Evolutionary conservation across 2,888 invertebrate genomes (phyloP).

Genomic region (Laspeyria flexula): DNA sequence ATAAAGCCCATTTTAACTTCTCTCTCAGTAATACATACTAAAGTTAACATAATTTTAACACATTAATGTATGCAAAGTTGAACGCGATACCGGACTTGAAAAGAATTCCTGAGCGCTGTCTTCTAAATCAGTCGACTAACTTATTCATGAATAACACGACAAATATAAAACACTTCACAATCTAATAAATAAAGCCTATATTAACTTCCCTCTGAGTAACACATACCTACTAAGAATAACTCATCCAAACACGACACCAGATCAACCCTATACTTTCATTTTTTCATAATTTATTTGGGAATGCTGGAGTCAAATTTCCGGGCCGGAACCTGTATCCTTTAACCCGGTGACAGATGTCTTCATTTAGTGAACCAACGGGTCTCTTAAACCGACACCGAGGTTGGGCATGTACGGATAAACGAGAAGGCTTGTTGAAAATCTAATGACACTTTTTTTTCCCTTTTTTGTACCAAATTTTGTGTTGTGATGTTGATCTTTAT

Average conservation of each 20-base stretch:
- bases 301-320: conserved; percentile 56
- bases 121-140: too few relatives aligned
- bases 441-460: conserved; percentile 14
- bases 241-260: conserved; percentile 21
- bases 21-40: too few relatives aligned
- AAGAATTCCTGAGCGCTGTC: too few relatives aligned
- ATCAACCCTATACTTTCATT: conserved; percentile 13
- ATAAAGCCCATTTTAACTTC: too few relatives aligned
- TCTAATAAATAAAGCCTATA: too few relatives aligned
- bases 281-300: conserved; percentile 51
- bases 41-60: too few relatives aligned
- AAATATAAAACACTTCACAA: too few relatives aligned
- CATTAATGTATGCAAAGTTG: too few relatives aligned
- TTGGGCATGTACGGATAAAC: conserved; percentile 18
- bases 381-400: conserved; percentile 41
- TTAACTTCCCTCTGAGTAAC: not conserved
- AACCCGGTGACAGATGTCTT: conserved; percentile 56
- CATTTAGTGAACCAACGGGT: conserved; percentile 44
- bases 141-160: too few relatives aligned
- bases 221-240: conserved; percentile 19
- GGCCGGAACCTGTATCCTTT: conserved; percentile 38
- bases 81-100: too few relatives aligned
- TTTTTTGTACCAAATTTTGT: not conserved
- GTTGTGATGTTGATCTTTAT: not conserved
- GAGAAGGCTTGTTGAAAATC: conserved; percentile 15